Evolutionary conservation across 2,797 vertebrate genomes (phyloP).

Genomic region (Eospalax fontanierii): DNA sequence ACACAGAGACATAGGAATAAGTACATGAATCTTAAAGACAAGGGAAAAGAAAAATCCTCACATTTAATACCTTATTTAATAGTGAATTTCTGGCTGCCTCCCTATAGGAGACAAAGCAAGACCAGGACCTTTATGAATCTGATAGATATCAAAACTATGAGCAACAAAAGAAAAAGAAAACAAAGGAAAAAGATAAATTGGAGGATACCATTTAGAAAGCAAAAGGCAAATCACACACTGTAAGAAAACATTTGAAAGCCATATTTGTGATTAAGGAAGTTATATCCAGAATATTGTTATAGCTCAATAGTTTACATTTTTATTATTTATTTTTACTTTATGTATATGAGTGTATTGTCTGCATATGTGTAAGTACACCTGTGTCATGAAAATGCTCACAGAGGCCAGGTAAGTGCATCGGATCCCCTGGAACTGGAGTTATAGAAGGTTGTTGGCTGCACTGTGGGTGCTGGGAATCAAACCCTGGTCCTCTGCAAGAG

Average conservation of each 20-base stretch:
- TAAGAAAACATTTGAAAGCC: background rate
- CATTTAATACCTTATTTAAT: background rate
- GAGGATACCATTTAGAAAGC: background rate
- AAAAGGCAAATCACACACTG: background rate
- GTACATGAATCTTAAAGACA: too few species aligned
- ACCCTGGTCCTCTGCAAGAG: too few species aligned
- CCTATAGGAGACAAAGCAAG: background rate
- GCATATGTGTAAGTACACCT: too few species aligned
- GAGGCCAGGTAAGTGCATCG: too few species aligned
- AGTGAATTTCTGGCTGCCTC: background rate
- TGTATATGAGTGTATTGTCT: too few species aligned
- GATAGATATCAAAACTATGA: background rate
- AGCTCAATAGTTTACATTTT: background rate
- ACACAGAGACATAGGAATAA: background rate
- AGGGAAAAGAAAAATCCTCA: background rate
- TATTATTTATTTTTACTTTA: too few species aligned
- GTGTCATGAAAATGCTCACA: too few species aligned
- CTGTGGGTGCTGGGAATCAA: too few species aligned
- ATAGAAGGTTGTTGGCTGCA: too few species aligned
- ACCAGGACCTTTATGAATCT: background rate
- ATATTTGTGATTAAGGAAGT: background rate
- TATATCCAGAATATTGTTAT: background rate
- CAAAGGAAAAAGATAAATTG: too few species aligned
- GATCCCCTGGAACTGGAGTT: too few species aligned
- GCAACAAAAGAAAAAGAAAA: constrained; percentile 34